A percentile compares a stretch with the other conserved stretches of the same genome.
Conservation (phyloP, 35 echinoderm and acorn worm genomes). For the Amphiura filiformis region DNA sequence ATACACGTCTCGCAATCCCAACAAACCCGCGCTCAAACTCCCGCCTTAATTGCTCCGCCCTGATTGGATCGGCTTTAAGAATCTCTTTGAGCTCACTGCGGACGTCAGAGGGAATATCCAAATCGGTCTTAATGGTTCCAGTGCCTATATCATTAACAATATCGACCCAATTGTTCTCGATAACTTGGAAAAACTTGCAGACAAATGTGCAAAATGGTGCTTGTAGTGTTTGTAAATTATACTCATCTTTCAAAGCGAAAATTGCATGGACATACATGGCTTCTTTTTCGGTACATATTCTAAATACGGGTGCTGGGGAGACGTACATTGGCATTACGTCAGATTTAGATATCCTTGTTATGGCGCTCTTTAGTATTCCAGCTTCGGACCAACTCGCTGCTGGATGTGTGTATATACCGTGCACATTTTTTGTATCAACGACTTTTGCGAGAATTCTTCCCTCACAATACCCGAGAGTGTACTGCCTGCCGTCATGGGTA, state of each 20-base stretch:
- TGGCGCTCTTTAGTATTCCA: conserved; percentile 9
- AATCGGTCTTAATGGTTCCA: conserved; percentile 35
- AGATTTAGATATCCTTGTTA: neutral
- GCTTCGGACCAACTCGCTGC: neutral
- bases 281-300: conserved; percentile 39
- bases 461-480: neutral
- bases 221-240: neutral
- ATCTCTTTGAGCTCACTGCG: neutral
- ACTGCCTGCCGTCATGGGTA: neutral
- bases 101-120: conserved; percentile 33
- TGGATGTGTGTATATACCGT: neutral
- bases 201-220: conserved; percentile 39
- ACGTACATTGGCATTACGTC: neutral
- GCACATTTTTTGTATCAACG: too few species aligned
- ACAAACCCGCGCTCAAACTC: conserved; percentile 74
- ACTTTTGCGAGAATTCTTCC: neutral
- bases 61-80: conserved; percentile 21
- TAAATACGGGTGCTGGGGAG: neutral
- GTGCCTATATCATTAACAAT: conserved; percentile 49
- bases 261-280: conserved; percentile 66
- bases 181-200: conserved; percentile 14
- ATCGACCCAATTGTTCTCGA: conserved; percentile 35
- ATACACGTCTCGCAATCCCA: conserved; percentile 60
- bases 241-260: conserved; percentile 60
- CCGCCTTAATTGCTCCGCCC: conserved; percentile 45